Conservation (phyloP, 2,888 invertebrate species). For the Anoplius nigerrimus region DNA sequence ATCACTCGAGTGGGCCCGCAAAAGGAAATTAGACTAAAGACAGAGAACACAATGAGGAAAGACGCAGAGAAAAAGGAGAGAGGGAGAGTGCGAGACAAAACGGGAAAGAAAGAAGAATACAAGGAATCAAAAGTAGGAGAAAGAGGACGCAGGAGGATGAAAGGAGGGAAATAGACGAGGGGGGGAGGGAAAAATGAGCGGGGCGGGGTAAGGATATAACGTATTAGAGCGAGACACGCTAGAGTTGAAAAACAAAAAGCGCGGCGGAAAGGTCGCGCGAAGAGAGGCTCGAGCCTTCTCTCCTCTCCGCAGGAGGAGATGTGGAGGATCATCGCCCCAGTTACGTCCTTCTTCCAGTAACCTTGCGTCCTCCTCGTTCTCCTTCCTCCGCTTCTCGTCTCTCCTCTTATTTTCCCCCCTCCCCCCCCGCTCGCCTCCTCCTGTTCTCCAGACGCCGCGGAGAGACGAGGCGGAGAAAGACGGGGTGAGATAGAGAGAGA, state of each 20-base stretch:
- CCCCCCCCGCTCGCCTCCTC: conserved; percentile 8
- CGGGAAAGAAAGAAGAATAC: too few relatives aligned
- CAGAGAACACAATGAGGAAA: too few relatives aligned
- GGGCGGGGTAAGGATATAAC: too few relatives aligned
- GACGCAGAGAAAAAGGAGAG: too few relatives aligned
- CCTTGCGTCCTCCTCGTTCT: conserved; percentile 52
- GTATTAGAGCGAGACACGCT: not conserved
- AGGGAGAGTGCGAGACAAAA: too few relatives aligned
- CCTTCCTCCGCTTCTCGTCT: conserved; percentile 28
- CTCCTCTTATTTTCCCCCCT: conserved; percentile 11
- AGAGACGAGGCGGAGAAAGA: not conserved
- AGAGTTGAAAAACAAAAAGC: not conserved
- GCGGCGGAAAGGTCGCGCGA: not conserved
- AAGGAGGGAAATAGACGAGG: conserved; percentile 29
- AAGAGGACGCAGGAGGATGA: conserved; percentile 14
- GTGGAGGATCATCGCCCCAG: conserved; percentile 67
- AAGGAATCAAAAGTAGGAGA: too few relatives aligned
- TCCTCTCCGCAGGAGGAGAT: conserved; percentile 4
- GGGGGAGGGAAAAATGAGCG: conserved; percentile 19
- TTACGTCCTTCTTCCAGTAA: conserved; percentile 67
- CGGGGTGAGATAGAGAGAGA: not conserved
- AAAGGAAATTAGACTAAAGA: too few relatives aligned
- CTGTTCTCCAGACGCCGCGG: not conserved
- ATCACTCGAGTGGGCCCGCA: too few relatives aligned
- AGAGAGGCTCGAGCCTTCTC: conserved; percentile 9